Evolutionary conservation across 2,888 invertebrate genomes (phyloP).

Genomic region (Agrenia bidenticulata): DNA sequence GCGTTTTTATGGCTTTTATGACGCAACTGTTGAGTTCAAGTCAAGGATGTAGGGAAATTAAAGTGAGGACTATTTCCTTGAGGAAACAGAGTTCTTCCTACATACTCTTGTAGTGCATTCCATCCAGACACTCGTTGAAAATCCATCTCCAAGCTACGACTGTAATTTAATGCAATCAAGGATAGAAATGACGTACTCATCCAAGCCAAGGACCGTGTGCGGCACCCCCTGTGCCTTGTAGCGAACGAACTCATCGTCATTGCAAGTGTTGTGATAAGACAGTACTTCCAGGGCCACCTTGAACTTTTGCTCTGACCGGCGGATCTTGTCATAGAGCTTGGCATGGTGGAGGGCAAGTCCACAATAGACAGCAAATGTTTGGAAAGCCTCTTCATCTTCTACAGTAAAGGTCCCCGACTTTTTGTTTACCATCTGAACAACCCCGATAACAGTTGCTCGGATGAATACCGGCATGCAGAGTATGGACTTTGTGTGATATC

Average conservation of each 20-base stretch:
- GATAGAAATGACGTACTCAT: constrained; percentile 54
- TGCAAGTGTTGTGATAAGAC: constrained; percentile 69
- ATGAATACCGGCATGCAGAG: constrained; percentile 86
- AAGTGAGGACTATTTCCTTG: too few relatives aligned
- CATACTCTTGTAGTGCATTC: too few relatives aligned
- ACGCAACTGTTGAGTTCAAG: too few relatives aligned
- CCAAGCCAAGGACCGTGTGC: constrained; percentile 47
- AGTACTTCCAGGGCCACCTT: constrained; percentile 77
- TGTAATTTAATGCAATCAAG: too few relatives aligned
- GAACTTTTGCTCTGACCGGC: constrained; percentile 79
- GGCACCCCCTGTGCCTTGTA: constrained; percentile 46
- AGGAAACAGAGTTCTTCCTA: too few relatives aligned
- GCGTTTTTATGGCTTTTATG: too few relatives aligned
- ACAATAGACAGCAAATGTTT: constrained; percentile 81
- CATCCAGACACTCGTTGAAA: too few relatives aligned
- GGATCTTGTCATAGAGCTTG: constrained; percentile 74
- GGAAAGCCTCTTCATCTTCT: constrained; percentile 78
- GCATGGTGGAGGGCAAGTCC: constrained; percentile 83
- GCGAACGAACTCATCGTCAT: constrained; percentile 67
- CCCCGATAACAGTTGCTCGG: constrained; percentile 74
- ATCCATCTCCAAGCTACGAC: too few relatives aligned
- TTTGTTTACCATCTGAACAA: constrained; percentile 83
- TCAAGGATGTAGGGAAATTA: too few relatives aligned
- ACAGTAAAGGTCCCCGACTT: constrained; percentile 55
- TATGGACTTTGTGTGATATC: constrained; percentile 58